Conservation (phyloP, 1,140 invertebrate genomes). For the Tribolium madens region DNA sequence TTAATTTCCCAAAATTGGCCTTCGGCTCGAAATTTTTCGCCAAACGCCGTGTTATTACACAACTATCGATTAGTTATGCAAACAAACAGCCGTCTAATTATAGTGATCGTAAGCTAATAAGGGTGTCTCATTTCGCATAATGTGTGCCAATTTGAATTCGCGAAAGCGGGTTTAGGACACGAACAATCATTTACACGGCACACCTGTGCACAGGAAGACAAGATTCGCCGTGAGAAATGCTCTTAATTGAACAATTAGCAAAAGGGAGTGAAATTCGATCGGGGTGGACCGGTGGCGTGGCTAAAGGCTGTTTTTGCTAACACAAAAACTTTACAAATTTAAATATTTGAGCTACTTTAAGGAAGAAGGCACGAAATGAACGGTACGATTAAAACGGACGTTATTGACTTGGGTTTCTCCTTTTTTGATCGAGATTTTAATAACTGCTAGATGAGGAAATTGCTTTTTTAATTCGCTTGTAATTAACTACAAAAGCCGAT, state of each 20-base stretch:
- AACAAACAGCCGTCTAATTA: slow-evolving; percentile 15
- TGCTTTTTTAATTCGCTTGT: not conserved
- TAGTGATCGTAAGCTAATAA: slow-evolving; percentile 17
- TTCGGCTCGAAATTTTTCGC: slow-evolving; percentile 1
- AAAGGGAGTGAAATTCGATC: not conserved
- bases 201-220: slow-evolving; percentile 8
- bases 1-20: slow-evolving; percentile 21
- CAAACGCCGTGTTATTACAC: slow-evolving; percentile 19
- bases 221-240: not conserved
- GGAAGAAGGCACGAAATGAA: not conserved
- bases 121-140: slow-evolving; percentile 36
- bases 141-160: slow-evolving; percentile 34
- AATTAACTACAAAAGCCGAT: not conserved
- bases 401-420: not conserved
- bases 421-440: not conserved
- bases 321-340: not conserved
- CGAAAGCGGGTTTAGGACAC: slow-evolving; percentile 21
- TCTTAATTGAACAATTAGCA: not conserved
- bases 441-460: not conserved
- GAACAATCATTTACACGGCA: slow-evolving; percentile 22
- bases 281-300: not conserved
- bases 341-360: not conserved
- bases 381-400: not conserved
- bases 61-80: slow-evolving; percentile 26
- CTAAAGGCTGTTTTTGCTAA: not conserved